Base-by-base conservation (phyloP, 2,888 invertebrate genomes). In the Lepidochrysops patricia region DNA sequence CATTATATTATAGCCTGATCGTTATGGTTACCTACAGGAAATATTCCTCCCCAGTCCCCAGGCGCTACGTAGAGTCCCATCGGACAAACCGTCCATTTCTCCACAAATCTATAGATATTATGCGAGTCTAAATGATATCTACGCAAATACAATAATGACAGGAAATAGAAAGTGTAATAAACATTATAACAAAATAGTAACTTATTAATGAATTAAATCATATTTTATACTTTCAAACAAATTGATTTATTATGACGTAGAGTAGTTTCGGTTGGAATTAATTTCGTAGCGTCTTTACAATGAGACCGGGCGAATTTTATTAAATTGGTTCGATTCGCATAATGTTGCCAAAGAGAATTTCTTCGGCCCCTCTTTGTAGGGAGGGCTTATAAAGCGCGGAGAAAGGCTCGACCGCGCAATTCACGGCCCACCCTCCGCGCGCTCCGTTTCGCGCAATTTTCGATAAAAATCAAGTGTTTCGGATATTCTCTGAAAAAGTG, bases 301-400 rank as follows among this genome's bases (percentile, higher is more conserved):
- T 35, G 58, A 62, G 57, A 61, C 48, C 60, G 59, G 57, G 60
- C 58, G 48, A 65, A 63, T 68, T 71, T 70, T 67, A 70, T 68
- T 71, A 72, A 76, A 76, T 75, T 72, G 68, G 76, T 78, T 75
- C 74, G 78, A 77, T 80, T 80, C 77, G 79, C 77, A 74, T 75
- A 70, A 71, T 73, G 72, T 84, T 84, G 81, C 77, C 76, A 84
- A 80, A 82, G 72, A 68, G 77, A 76, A 77, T 83, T 83, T 82
- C 80, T 80, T 79, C 74, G 72, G 77, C 79, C 83, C 80, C 80
- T 77, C 68, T 67, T 67, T 67, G 64, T 64, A 63, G 66, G 61
- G 69, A 72, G 79, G 81, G 73, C 79, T 85, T 88, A 89, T 89
- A 89, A 84, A 86, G 82, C 73, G 74, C 63, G 76, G 88, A 83